These are phyloP conservation scores for Lepus americanus DNA, from an alignment of 2,113 vertebrate genomes.

Conservation along the genomic window DNA sequence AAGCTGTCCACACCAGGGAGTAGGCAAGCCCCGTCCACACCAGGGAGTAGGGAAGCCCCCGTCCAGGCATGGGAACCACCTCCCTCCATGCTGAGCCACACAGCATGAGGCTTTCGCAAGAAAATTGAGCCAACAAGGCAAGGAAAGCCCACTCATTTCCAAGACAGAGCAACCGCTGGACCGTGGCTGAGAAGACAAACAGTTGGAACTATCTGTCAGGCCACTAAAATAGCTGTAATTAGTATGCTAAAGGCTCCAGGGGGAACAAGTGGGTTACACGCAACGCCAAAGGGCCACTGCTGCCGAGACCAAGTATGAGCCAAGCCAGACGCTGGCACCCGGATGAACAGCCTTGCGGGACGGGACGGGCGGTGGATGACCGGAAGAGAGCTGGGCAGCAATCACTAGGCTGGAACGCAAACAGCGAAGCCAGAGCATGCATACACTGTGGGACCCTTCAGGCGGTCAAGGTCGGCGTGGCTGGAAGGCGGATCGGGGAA, in stretches of 20 bases:
- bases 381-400: not conserved
- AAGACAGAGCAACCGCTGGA: not conserved
- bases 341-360: too few species aligned
- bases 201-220: slow-evolving; percentile 28
- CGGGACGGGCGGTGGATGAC: not conserved
- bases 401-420: not conserved
- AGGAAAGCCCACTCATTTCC: not conserved
- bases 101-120: not conserved
- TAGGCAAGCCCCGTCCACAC: too few species aligned
- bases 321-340: not conserved
- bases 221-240: slow-evolving; percentile 29
- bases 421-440: not conserved
- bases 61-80: not conserved
- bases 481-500: too few species aligned
- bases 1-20: too few species aligned
- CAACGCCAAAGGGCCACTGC: not conserved
- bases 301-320: not conserved
- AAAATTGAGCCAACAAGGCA: not conserved
- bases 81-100: not conserved
- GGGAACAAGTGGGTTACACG: not conserved
- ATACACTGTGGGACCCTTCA: not conserved
- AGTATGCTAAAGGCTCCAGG: slow-evolving; percentile 23
- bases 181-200: not conserved
- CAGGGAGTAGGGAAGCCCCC: too few species aligned
- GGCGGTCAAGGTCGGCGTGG: too few species aligned